Percentiles rank a stretch among this genome's conserved stretches.
Evolutionary conservation across 2,888 invertebrate genomes (phyloP).

Genomic region (Ornithoptera alexandrae): DNA sequence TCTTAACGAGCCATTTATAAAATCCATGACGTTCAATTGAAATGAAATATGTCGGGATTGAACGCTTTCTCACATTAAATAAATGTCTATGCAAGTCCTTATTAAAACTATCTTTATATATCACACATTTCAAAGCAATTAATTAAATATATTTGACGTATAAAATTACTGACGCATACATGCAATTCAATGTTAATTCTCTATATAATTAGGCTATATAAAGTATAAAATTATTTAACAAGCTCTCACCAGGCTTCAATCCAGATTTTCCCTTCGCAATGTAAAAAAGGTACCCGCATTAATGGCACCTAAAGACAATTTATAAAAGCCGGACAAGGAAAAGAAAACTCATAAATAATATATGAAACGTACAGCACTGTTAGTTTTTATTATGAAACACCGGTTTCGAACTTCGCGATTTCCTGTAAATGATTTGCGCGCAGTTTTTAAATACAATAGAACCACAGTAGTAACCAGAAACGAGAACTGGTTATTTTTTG

Average conservation of each 20-base stretch:
- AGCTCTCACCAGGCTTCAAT: slow-evolving; percentile 13
- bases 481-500: no score
- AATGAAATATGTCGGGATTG: no score
- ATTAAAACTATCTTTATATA: neutral
- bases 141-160: slow-evolving; percentile 4
- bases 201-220: slow-evolving; percentile 18
- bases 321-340: slow-evolving; percentile 28
- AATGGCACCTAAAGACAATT: slow-evolving; percentile 21
- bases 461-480: no score
- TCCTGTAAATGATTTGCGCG: slow-evolving; percentile 17
- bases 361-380: slow-evolving; percentile 16
- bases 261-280: slow-evolving; percentile 20
- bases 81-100: neutral
- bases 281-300: slow-evolving; percentile 13
- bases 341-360: slow-evolving; percentile 30
- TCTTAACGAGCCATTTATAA: no score
- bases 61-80: neutral
- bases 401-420: slow-evolving; percentile 16
- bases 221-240: slow-evolving; percentile 18
- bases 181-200: neutral
- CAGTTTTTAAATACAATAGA: neutral
- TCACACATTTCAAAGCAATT: neutral
- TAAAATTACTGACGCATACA: neutral
- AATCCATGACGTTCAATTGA: no score
- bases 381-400: slow-evolving; percentile 19